Percentiles rank a stretch among this genome's conserved stretches.
Evolutionary conservation across 2,888 invertebrate genomes (phyloP).

Genomic region (Lymantria dispar): DNA sequence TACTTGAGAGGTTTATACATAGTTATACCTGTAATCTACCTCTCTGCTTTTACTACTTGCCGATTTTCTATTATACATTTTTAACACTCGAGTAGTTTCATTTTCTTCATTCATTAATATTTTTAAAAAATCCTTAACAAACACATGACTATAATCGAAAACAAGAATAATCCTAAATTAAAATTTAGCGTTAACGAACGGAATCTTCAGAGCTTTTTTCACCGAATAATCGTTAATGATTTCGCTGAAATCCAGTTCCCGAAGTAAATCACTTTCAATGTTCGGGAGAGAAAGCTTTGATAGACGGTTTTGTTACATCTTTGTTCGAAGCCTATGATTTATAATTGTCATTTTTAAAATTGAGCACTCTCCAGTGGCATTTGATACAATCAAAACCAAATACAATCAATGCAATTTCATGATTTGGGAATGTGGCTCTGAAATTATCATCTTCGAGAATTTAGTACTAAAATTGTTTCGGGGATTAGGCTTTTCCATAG

Average conservation of each 20-base stretch:
- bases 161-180: too few species aligned
- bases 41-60: too few species aligned
- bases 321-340: conserved; percentile 1
- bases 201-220: not conserved
- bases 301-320: conserved; percentile 1
- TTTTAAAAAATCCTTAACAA: not conserved
- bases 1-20: too few species aligned
- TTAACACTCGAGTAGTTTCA: too few species aligned
- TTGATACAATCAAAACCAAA: conserved; percentile 5
- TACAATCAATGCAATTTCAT: conserved; percentile 4
- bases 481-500: too few species aligned
- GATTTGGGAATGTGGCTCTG: conserved; percentile 6
- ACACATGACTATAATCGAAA: not conserved
- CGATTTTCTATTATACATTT: too few species aligned
- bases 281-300: not conserved
- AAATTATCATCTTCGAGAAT: not conserved
- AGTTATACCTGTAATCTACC: too few species aligned
- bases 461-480: too few species aligned
- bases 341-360: conserved; percentile 2
- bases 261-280: not conserved
- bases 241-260: not conserved
- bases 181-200: too few species aligned
- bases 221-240: not conserved
- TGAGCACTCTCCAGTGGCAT: conserved; percentile 3
- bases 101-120: not conserved